Evolutionary conservation across 2,888 invertebrate species (phyloP).

Genomic region (Cylloceria caligata): DNA sequence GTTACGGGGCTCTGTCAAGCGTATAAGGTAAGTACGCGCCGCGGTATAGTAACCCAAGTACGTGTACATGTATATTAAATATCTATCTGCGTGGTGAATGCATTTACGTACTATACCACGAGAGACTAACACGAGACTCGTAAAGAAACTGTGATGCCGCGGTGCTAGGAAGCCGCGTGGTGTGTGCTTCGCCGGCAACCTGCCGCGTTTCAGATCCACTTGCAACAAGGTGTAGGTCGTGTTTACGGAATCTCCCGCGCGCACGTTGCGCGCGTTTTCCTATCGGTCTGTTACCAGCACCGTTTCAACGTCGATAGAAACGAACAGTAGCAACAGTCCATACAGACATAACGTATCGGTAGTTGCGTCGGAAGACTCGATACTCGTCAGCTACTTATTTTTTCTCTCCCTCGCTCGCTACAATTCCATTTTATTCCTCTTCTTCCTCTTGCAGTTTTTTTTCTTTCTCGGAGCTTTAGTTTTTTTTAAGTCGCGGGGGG

Average conservation of each 20-base stretch:
- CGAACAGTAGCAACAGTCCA: background rate
- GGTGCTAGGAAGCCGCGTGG: constrained; percentile 43
- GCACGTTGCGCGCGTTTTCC: constrained; percentile 57
- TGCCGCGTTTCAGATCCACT: constrained; percentile 38
- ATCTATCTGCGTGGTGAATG: constrained; percentile 19
- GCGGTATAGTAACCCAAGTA: background rate
- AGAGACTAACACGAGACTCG: constrained; percentile 44
- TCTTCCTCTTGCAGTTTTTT: background rate
- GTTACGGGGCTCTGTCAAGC: constrained; percentile 67
- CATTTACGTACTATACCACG: constrained; percentile 44
- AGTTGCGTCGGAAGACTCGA: background rate
- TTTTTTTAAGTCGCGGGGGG: background rate
- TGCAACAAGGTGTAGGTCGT: constrained; percentile 68
- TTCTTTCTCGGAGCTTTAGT: background rate
- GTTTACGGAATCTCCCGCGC: constrained; percentile 69
- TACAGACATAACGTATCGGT: background rate
- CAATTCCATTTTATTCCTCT: constrained; percentile 4
- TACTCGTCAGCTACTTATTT: background rate
- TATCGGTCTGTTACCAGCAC: background rate
- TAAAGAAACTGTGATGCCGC: constrained; percentile 42
- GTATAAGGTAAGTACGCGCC: constrained; percentile 49
- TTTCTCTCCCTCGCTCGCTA: background rate
- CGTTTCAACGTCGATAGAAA: background rate
- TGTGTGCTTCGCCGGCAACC: constrained; percentile 2
- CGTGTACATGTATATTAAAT: constrained; percentile 10